Conservation (phyloP, 2,888 invertebrate genomes). For the Heliconius charithonia region DNA sequence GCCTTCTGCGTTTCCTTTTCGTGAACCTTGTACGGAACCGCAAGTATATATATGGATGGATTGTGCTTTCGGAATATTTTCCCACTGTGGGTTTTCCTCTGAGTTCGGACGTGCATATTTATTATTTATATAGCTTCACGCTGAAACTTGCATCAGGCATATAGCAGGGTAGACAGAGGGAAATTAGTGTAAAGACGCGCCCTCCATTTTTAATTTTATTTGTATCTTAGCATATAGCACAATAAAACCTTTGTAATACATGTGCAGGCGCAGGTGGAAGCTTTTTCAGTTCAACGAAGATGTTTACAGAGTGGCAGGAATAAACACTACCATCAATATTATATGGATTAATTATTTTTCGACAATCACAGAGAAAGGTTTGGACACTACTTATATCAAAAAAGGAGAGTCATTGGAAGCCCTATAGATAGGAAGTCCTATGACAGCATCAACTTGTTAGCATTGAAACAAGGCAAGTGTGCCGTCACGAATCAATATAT, state of each 20-base stretch:
- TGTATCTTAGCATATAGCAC: too few relatives aligned
- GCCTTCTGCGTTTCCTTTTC: not conserved
- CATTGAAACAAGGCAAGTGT: constrained; percentile 23
- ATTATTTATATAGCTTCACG: not conserved
- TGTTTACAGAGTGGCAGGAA: too few relatives aligned
- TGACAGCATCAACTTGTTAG: not conserved
- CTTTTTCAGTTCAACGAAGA: too few relatives aligned
- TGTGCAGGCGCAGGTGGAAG: too few relatives aligned
- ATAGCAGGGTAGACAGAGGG: not conserved
- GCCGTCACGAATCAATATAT: constrained; percentile 27
- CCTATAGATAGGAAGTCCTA: too few relatives aligned
- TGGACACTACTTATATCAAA: too few relatives aligned
- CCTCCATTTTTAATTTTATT: too few relatives aligned
- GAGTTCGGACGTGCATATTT: not conserved
- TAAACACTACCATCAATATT: too few relatives aligned
- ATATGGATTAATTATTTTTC: too few relatives aligned
- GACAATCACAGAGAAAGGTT: too few relatives aligned
- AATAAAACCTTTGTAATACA: too few relatives aligned
- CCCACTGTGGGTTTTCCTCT: constrained; percentile 7
- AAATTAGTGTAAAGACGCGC: too few relatives aligned
- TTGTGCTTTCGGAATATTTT: constrained; percentile 19
- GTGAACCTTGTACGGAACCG: constrained; percentile 21
- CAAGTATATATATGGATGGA: not conserved
- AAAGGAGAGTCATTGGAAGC: not conserved
- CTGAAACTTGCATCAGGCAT: not conserved